Conservation (phyloP, 2,888 invertebrate genomes). For the Serrognathus titanus region DNA sequence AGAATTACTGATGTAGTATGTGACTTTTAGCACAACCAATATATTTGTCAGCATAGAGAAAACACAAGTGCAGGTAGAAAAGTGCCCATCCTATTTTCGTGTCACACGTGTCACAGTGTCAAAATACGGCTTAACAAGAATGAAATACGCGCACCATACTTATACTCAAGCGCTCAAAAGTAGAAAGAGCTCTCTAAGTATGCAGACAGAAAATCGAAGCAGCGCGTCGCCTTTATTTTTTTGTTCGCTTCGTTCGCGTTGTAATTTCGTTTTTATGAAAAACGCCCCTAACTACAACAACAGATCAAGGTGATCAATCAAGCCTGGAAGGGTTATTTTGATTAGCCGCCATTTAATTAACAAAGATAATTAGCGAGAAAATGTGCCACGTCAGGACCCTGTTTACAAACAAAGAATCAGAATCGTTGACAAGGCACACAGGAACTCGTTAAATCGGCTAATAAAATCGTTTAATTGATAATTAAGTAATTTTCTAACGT, state of each 20-base stretch:
- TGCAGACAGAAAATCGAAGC: too few relatives aligned
- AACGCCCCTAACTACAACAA: not conserved
- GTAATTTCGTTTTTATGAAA: not conserved
- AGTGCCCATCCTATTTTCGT: conserved; percentile 19
- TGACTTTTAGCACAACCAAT: not conserved
- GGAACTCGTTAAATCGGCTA: too few relatives aligned
- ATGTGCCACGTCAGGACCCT: not conserved
- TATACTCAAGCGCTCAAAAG: too few relatives aligned
- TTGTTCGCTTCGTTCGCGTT: too few relatives aligned
- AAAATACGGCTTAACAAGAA: conserved; percentile 17
- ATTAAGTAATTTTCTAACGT: too few relatives aligned
- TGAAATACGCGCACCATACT: too few relatives aligned
- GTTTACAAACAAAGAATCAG: not conserved
- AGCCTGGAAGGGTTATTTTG: conserved; percentile 12
- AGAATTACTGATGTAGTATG: too few relatives aligned
- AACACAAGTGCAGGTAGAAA: conserved; percentile 4
- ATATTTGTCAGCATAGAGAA: not conserved
- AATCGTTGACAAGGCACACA: too few relatives aligned
- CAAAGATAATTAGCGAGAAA: conserved; percentile 27
- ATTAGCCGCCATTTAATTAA: conserved; percentile 24
- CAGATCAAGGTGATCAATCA: conserved; percentile 14
- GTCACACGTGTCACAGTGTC: conserved; percentile 23
- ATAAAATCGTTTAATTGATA: too few relatives aligned
- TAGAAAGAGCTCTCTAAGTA: too few relatives aligned
- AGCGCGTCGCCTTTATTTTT: too few relatives aligned